Evolutionary conservation across 1,140 invertebrate genomes (phyloP).

Genomic region (Drosophila mojavensis): DNA sequence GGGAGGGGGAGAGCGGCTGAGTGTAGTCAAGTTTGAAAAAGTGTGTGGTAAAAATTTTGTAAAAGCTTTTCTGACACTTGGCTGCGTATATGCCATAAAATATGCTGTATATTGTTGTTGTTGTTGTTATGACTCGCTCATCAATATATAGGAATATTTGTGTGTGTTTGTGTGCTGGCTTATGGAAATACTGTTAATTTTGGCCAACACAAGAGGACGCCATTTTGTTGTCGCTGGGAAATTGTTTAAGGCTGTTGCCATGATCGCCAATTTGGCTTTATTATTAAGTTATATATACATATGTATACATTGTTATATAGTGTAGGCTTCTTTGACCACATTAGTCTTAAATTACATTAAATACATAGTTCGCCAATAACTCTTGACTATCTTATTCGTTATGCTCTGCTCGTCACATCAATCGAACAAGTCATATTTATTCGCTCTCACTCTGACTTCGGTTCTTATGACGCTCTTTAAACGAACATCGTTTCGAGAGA

Average conservation of each 20-base stretch:
- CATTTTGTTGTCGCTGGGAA: constrained; percentile 45
- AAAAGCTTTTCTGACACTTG: constrained; percentile 62
- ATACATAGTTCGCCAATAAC: too few species aligned
- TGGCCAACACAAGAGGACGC: constrained; percentile 36
- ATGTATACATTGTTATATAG: too few species aligned
- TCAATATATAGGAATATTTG: constrained; percentile 22
- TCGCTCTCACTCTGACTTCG: too few species aligned
- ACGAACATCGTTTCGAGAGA: too few species aligned
- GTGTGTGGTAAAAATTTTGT: constrained; percentile 36
- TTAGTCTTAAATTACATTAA: too few species aligned
- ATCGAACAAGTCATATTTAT: too few species aligned
- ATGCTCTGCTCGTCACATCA: too few species aligned
- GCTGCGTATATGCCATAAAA: constrained; percentile 27
- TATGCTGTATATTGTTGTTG: too few species aligned
- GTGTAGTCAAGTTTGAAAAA: constrained; percentile 6
- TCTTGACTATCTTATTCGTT: too few species aligned
- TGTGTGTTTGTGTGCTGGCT: neutral
- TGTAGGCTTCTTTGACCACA: too few species aligned
- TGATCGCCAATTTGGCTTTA: constrained; percentile 14
- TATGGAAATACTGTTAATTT: constrained; percentile 47
- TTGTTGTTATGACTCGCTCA: constrained; percentile 14
- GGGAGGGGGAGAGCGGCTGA: neutral
- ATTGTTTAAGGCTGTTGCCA: constrained; percentile 45
- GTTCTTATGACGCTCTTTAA: too few species aligned
- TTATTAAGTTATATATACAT: too few species aligned